phyloP scores from a whole-genome alignment of 2,888 invertebrate species.

The Nomada goodeniana region DNA sequence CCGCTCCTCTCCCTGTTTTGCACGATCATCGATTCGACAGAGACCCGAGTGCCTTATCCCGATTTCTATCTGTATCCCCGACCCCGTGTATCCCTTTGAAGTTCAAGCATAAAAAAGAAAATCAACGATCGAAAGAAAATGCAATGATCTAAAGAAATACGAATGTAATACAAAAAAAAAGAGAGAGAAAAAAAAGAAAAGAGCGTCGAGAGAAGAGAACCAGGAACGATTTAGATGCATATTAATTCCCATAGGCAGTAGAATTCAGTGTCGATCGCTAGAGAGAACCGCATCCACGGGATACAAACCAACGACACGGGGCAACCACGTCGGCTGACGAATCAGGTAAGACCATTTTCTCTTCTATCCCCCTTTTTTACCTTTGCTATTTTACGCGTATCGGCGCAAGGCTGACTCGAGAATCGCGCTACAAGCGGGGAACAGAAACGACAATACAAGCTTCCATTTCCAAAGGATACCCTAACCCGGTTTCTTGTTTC shows the following conservation, averaged over 20 bases:
- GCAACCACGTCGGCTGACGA: constrained; percentile 44
- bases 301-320: constrained; percentile 39
- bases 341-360: constrained; percentile 69
- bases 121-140: constrained; percentile 28
- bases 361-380: constrained; percentile 32
- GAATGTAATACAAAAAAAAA: background rate
- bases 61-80: constrained; percentile 49
- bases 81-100: constrained; percentile 8
- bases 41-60: constrained; percentile 79
- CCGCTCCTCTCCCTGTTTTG: constrained; percentile 33
- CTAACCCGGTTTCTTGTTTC: no score
- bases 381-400: constrained; percentile 37
- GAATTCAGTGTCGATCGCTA: constrained; percentile 73
- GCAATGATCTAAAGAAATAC: constrained; percentile 5
- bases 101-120: constrained; percentile 26
- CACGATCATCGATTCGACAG: constrained; percentile 65
- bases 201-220: constrained; percentile 48
- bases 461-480: background rate
- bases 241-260: constrained; percentile 74
- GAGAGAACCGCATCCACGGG: constrained; percentile 58
- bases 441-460: constrained; percentile 12
- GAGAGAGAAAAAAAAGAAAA: background rate
- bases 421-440: constrained; percentile 2
- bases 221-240: constrained; percentile 71
- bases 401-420: constrained; percentile 13